Conservation (phyloP, 2,888 invertebrate genomes). For the Drosophila cracens region DNA sequence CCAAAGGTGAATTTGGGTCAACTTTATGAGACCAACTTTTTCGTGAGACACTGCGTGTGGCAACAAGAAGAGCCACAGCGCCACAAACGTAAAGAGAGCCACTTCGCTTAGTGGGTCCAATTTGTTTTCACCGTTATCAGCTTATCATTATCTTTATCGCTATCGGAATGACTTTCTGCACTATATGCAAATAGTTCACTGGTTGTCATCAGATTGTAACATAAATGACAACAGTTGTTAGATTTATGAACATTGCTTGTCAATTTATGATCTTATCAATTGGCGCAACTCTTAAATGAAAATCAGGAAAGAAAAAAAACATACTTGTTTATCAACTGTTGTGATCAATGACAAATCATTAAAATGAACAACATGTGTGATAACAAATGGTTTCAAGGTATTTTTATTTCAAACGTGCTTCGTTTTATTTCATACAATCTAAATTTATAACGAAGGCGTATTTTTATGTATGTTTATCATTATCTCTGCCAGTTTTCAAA, state of each 20-base stretch:
- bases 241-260: conserved; percentile 32
- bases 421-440: neutral
- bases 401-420: neutral
- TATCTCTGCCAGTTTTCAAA: neutral
- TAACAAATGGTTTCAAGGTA: neutral
- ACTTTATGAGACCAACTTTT: conserved; percentile 6
- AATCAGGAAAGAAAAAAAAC: neutral
- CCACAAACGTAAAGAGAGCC: conserved; percentile 7
- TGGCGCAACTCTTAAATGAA: neutral
- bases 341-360: conserved; percentile 20
- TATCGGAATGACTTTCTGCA: conserved; percentile 6
- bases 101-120: conserved; percentile 1
- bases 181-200: conserved; percentile 13
- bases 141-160: conserved; percentile 9
- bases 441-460: neutral
- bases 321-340: conserved; percentile 12
- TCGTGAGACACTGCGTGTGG: neutral
- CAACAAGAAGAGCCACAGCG: neutral
- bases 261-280: conserved; percentile 23
- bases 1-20: conserved; percentile 47
- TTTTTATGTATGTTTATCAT: neutral
- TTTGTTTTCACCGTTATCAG: neutral
- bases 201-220: neutral
- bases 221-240: conserved; percentile 4
- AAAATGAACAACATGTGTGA: neutral